phyloP scores from a whole-genome alignment of 2,888 invertebrate species.

The Eretmocerus hayati region DNA sequence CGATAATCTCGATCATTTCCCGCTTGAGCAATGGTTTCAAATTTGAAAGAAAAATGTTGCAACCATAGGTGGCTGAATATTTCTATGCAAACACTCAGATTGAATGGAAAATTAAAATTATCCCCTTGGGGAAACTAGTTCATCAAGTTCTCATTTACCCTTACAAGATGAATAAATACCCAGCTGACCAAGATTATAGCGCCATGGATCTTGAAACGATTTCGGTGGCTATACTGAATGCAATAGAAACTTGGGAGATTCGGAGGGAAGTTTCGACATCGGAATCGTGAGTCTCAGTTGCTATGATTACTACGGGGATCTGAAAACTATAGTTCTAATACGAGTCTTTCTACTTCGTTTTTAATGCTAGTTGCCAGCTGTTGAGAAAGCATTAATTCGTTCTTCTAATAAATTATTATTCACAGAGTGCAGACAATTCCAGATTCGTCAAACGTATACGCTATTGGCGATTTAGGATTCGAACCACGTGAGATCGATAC shows the following conservation, averaged over 20 bases:
- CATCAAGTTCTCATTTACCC: neutral
- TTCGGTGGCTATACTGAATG: constrained; percentile 21
- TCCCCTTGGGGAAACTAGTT: neutral
- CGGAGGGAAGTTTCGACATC: neutral
- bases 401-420: too few species aligned
- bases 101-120: neutral
- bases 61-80: too few species aligned
- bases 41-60: too few species aligned
- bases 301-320: neutral
- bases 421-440: constrained; percentile 21
- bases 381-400: too few species aligned
- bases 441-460: constrained; percentile 21
- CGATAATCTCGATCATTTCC: too few species aligned
- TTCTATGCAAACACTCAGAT: neutral
- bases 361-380: too few species aligned
- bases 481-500: constrained; percentile 22
- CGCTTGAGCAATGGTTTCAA: too few species aligned
- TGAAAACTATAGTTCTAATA: too few species aligned
- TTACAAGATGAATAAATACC: neutral
- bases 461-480: constrained; percentile 28
- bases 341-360: too few species aligned
- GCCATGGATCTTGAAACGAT: constrained; percentile 25
- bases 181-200: neutral
- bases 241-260: constrained; percentile 14
- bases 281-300: constrained; percentile 19